Evolutionary conservation across 37 sponge, comb jelly and placozoan genomes (phyloP), one percentile per base, ranked within the genome.

Genomic region (Dysidea cf. avara): DNA sequence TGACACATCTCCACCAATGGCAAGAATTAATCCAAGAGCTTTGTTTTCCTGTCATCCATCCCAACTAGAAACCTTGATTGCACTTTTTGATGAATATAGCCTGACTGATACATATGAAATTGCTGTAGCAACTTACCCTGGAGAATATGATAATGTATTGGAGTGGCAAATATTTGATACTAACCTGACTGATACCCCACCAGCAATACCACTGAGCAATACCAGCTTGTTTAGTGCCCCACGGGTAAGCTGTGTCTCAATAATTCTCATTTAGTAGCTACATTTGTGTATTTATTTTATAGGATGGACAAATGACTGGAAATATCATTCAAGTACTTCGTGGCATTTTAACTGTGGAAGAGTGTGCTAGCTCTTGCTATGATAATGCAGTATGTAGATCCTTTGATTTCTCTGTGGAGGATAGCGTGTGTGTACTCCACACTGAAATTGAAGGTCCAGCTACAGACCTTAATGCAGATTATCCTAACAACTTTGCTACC

Each of bases 1-100:
- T 64, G 83, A 88, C 52, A 54, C 66, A 14, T 80, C 84, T 21
- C 90, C 84, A 0, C 90, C 90, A 17, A 71, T 80, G 24, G 90
- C 81, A 0, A 67, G 90, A 14, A 64, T 89, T 2, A 80, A 60
- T 24, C 90, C 90, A 12, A 75, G 81, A 2, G 6, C 69, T 50
- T 7, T 22, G 4, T 30, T 76, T 39, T 83, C 90, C 31, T 72
- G 84, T 52, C 90, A 83, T 28, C 72, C 84, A 6, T 57, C 70
- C 48, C 68, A 83, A 55, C 59, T 89, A 12, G 38, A 51, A 35
- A 81, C 71, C 7, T 68, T 89, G 14, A 13, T 89, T 2, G 52
- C 22, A 2, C 53, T 89, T 46, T 89, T 89, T 80, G 90, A 83
- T 37, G 84, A 83, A 66, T 69, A 18, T 63, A 81, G 77, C 0